Evolutionary conservation across 2,113 vertebrate species (phyloP), one percentile per base, ranked within the genome.

Genomic region (Leiothrix lutea): DNA sequence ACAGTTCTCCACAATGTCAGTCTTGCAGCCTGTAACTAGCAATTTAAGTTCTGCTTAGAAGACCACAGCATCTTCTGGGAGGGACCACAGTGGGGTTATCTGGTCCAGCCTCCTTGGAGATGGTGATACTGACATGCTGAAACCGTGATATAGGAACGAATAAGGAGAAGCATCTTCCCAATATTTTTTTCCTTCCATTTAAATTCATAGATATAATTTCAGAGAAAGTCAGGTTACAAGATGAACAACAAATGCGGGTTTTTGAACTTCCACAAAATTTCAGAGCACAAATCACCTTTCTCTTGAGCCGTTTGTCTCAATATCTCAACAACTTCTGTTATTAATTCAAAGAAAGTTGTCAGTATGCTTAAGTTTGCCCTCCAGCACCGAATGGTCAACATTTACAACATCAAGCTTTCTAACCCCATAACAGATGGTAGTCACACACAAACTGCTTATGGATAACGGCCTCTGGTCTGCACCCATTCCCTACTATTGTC

Each of bases 401-500:
- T 67, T 50, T 42, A 26, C 47, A 66, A n/a, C 25, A 81, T 28
- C 50, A 62, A 21, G 38, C 2, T 72, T 86, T 86, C 45, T 71
- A 58, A 72, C 9, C 14, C 28, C 86, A 36, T 5, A 57, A 16
- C 19, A 80, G 36, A 16, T 29, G 23, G 33, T 67, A 44, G 17
- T 26, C 51, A 62, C 45, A 47, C 5, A 26, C 14, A 67, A 50
- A 56, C 29, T 64, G 5, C 14, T 60, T 35, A 26, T 56, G 1
- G 1, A 19, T 54, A 62, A 58, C 9, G 26, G 8, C 81, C 29
- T 50, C 42, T 50, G 23, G 25, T 12, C 61, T 85, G 44, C 14
- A 45, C 4, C 0, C 0, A 31, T 57, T 89, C 25, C 36, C 19
- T 40, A 7, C n/a, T 53, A 7, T 13, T 38, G 28, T 45, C 56